Evolutionary conservation across 2,113 vertebrate genomes (phyloP), one percentile per base, ranked within the genome.

Genomic region (Sinosuthora webbiana): DNA sequence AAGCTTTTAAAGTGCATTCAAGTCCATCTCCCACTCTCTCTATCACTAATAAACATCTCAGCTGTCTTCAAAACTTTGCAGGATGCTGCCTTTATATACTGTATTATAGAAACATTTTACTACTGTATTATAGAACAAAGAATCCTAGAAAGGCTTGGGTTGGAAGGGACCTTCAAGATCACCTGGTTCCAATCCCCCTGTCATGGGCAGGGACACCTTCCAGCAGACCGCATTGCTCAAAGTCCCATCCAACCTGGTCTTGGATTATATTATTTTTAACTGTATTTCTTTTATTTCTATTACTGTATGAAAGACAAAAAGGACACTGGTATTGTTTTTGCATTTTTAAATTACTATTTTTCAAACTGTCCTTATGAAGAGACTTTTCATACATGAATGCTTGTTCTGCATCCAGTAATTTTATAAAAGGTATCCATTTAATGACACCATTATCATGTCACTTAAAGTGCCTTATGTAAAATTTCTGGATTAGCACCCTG

Each of bases 371-470:
- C 42, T 90, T 76, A 88, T 1, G 2, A 79, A 89, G 49, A 79
- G 13, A 69, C 42, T 27, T 39, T 91, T 94, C 91, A 85, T 30
- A 92, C 35, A 70, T 70, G 71, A 95, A 94, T 55, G 42, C 47
- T 89, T 86, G 59, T 18, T 77, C 63, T 95, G 70, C 41, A 31
- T 83, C 63, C 71, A 85, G 62, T 65, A 77, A 84, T 88, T 93
- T 83, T 71, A 74, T 87, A 86, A 94, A 87, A 89, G 47, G 53
- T 93, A 83, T 89, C 71, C 71, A 80, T 87, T 91, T 94, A 96
- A 81, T 83, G 80, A 87, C 64, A 86, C 83, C 68, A 95, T 94
- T 89, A 94, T 39, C 86, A 71, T 78, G 69, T 82, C 91, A 95
- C 69, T 89, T 92, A 37, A 70, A 95, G 73, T 37, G 89, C 64